Conservation (phyloP, 2,797 vertebrate genomes). For the Macropus fuliginosus region DNA sequence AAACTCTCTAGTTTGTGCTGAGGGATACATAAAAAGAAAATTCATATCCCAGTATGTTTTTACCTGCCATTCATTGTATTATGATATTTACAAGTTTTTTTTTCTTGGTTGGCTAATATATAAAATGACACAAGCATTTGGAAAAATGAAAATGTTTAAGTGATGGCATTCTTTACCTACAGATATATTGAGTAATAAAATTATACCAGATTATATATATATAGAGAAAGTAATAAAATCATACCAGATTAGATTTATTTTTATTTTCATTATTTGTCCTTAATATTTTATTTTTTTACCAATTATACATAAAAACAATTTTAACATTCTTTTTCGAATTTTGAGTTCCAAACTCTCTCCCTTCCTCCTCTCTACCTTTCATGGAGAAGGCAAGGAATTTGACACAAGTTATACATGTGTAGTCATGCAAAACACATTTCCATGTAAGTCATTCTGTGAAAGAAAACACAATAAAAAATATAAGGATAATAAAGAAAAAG, state of each 20-base stretch:
- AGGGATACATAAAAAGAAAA: slow-evolving; percentile 71
- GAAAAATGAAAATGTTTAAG: background rate
- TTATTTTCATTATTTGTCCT: too few relatives aligned
- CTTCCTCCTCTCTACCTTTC: too few relatives aligned
- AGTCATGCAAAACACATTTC: too few relatives aligned
- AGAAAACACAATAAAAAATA: too few relatives aligned
- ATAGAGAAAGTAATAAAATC: background rate
- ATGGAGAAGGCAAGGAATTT: too few relatives aligned
- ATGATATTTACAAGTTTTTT: slow-evolving; percentile 57
- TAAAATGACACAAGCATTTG: background rate
- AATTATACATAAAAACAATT: too few relatives aligned
- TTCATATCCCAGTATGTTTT: slow-evolving; percentile 56
- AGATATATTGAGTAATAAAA: background rate
- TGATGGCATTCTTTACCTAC: background rate
- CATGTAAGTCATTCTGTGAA: too few relatives aligned
- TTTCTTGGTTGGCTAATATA: slow-evolving; percentile 50
- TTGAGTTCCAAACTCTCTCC: too few relatives aligned
- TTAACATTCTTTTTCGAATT: too few relatives aligned
- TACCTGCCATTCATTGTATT: slow-evolving; percentile 50
- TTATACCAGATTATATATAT: background rate
- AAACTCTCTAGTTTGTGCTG: slow-evolving; percentile 68
- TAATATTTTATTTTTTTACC: too few relatives aligned
- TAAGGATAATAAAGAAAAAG: too few relatives aligned
- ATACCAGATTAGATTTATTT: background rate
- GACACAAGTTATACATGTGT: too few relatives aligned